Evolutionary conservation across 2,797 vertebrate species (phyloP), one percentile per base, ranked within the genome.

Genomic region (Eulemur mongoz): DNA sequence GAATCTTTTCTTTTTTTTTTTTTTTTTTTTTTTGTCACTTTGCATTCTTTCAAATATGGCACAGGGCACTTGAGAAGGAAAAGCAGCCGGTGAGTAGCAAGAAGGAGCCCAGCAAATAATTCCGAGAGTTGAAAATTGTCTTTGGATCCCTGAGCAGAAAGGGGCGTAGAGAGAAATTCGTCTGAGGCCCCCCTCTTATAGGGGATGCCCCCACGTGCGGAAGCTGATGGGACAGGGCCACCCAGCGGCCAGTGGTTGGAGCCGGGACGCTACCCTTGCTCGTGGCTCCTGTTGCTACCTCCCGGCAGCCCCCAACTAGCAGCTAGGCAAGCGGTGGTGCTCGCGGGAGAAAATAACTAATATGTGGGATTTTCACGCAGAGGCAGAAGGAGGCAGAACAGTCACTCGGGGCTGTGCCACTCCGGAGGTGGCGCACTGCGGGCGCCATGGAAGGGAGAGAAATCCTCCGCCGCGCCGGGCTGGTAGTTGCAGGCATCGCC

Each of bases 51-150:
- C 45, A 52, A 80, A 88, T 69, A 80, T 63, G 73, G 83, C 73
- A 90, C 93, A 92, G 2, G 82, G 94, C 91, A 97, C 97, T 95
- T 80, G 97, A 96, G 97, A 97, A 97, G 94, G 95, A 89, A 90
- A 96, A 94, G 78, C n/a, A 13, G 86, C 5, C 0, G 45, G 94
- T 78, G 92, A 85, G 90, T 91, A 93, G 96, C 86, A 61, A 73
- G 32, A 96, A 81, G 23, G 91, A 17, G 43, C 54, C 12, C 72
- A 27, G 76, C 81, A 79, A 79, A 48, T 50, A 43, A 59, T 48
- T 92, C 89, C 32, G 2, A 0, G 63, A 69, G 83, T 89, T 93
- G 79, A 82, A 73, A 88, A 84, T 59, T 76, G 61, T 38, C 91
- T 57, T 27, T 13, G 43, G 78, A 18, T 40, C 22, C 84, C 67